Evolutionary conservation across 2,113 vertebrate genomes (phyloP).

Genomic region (Pagrus major): DNA sequence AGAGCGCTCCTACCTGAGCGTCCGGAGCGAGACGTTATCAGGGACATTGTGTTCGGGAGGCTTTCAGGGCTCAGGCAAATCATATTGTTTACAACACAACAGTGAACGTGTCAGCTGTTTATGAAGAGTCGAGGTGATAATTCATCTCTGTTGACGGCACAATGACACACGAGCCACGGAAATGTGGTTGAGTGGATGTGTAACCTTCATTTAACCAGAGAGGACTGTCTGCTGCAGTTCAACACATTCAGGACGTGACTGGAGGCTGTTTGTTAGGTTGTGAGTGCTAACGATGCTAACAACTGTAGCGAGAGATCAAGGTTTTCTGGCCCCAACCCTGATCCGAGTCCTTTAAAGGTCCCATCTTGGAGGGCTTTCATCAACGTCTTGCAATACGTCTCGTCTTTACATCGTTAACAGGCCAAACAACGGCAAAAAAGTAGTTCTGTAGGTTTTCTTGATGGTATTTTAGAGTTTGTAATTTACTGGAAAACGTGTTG

Average conservation of each 20-base stretch:
- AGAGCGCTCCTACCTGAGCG: conserved; percentile 16
- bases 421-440: too few species aligned
- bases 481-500: too few species aligned
- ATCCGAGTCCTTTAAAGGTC: too few species aligned
- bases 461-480: too few species aligned
- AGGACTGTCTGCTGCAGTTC: background rate
- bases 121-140: conserved; percentile 3
- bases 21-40: background rate
- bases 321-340: too few species aligned
- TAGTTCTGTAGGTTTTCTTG: too few species aligned
- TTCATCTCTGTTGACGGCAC: background rate
- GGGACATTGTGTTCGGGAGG: background rate
- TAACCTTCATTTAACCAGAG: background rate
- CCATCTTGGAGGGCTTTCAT: too few species aligned
- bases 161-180: background rate
- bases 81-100: conserved; percentile 14
- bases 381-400: too few species aligned
- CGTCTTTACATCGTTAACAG: too few species aligned
- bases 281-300: background rate
- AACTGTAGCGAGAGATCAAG: too few species aligned
- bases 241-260: background rate
- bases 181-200: background rate
- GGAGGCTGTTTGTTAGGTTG: background rate
- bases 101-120: conserved; percentile 29
- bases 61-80: background rate